Conservation (phyloP, 2,113 vertebrate genomes). For the western clawed frog (Xenopus tropicalis) region DNA sequence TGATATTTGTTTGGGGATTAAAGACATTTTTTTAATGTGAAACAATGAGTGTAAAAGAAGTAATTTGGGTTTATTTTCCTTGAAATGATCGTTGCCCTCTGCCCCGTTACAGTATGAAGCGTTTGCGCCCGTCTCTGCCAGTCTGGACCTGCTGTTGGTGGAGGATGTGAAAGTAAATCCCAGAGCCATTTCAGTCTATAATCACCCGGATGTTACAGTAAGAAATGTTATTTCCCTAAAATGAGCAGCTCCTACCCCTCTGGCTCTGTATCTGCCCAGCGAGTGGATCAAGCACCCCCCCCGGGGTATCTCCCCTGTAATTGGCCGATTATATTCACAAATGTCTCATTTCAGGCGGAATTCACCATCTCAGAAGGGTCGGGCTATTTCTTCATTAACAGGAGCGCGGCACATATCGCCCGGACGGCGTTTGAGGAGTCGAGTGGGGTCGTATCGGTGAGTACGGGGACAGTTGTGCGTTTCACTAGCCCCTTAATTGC, state of each 20-base stretch:
- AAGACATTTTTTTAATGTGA: too few relatives aligned
- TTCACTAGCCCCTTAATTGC: background rate
- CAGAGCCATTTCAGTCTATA: constrained; percentile 77
- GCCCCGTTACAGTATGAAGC: constrained; percentile 64
- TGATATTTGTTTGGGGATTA: too few relatives aligned
- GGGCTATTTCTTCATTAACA: constrained; percentile 88
- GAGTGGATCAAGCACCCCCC: too few relatives aligned
- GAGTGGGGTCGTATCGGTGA: constrained; percentile 72
- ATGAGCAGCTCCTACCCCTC: too few relatives aligned
- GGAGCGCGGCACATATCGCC: constrained; percentile 68
- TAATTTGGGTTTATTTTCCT: too few relatives aligned
- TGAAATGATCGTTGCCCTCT: too few relatives aligned
- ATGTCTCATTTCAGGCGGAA: constrained; percentile 63
- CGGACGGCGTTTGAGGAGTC: constrained; percentile 74
- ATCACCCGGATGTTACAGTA: constrained; percentile 84
- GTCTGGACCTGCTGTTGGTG: constrained; percentile 86
- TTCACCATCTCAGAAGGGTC: constrained; percentile 82
- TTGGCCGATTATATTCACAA: too few relatives aligned
- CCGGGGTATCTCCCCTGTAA: too few relatives aligned
- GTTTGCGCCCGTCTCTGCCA: constrained; percentile 73
- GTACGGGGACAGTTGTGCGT: constrained; percentile 38
- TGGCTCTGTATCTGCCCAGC: too few relatives aligned
- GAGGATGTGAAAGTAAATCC: constrained; percentile 85
- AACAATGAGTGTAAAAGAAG: too few relatives aligned
- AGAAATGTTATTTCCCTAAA: background rate